These are phyloP conservation scores for Sesia bembeciformis DNA, from an alignment of 2,888 invertebrate species.

Conservation along the genomic window DNA sequence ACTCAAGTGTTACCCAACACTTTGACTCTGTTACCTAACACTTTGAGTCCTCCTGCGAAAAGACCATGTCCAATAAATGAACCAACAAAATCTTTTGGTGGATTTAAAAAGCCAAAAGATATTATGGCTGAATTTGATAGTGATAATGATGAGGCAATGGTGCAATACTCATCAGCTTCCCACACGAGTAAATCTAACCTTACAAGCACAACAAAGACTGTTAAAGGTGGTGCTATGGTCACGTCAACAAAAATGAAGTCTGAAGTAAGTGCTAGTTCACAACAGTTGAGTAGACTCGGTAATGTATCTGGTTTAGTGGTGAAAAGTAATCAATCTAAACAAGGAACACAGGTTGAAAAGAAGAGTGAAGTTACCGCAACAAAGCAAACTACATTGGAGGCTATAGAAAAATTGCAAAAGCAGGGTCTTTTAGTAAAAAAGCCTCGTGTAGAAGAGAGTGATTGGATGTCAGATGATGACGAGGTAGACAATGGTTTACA, in stretches of 20 bases:
- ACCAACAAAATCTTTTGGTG: constrained; percentile 40
- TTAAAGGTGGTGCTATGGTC: constrained; percentile 42
- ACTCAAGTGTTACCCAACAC: constrained; percentile 44
- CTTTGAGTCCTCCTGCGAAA: constrained; percentile 27
- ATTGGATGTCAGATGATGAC: constrained; percentile 25
- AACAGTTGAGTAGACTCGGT: constrained; percentile 43
- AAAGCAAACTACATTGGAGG: constrained; percentile 47
- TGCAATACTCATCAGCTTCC: constrained; percentile 34
- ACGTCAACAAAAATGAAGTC: constrained; percentile 47
- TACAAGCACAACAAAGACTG: constrained; percentile 37
- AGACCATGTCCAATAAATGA: constrained; percentile 29
- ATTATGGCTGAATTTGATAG: constrained; percentile 38
- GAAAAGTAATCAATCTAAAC: constrained; percentile 45
- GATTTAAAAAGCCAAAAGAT: constrained; percentile 60
- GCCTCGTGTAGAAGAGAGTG: constrained; percentile 40
- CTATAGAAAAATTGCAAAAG: constrained; percentile 59
- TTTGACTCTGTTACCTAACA: too few relatives aligned
- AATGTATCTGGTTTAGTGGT: constrained; percentile 46
- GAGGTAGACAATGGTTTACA: constrained; percentile 14
- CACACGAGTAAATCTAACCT: constrained; percentile 40
- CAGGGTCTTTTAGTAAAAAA: constrained; percentile 62
- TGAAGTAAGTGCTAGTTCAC: constrained; percentile 37
- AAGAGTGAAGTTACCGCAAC: constrained; percentile 36
- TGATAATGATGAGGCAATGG: constrained; percentile 17
- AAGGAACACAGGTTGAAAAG: constrained; percentile 39